Conservation (phyloP, 1,140 invertebrate species). For the Neomicropteryx cornuta region DNA sequence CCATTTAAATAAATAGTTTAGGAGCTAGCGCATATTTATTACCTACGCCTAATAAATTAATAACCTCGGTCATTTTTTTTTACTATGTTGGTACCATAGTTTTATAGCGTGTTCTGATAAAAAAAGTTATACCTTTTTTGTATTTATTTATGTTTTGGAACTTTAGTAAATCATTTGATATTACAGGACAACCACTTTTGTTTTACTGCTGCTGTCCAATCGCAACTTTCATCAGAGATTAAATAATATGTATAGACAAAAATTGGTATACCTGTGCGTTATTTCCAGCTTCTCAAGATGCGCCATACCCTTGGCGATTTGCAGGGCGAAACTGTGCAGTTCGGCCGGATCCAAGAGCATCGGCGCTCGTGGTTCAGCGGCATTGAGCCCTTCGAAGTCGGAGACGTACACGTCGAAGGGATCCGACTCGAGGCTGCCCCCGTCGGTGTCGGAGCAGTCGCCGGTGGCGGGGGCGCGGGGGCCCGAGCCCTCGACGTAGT, state of each 20-base stretch:
- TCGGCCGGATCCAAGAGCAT: slow-evolving; percentile 44
- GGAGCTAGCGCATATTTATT: no score
- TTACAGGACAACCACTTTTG: no score
- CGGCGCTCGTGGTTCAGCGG: slow-evolving; percentile 12
- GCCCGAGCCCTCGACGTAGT: slow-evolving; percentile 32
- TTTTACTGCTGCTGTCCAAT: no score
- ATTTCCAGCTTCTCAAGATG: slow-evolving; percentile 54
- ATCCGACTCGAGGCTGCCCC: slow-evolving; percentile 11
- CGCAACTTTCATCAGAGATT: no score
- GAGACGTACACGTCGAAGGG: slow-evolving; percentile 31
- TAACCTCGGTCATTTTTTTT: no score
- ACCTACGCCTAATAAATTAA: no score
- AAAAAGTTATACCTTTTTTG: slow-evolving; percentile 5
- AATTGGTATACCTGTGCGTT: slow-evolving; percentile 59
- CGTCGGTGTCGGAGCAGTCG: slow-evolving; percentile 15
- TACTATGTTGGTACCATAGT: no score
- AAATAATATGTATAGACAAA: no score
- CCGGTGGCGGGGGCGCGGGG: slow-evolving; percentile 19
- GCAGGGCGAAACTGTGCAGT: slow-evolving; percentile 52
- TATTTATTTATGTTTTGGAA: no score
- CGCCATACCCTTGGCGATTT: slow-evolving; percentile 60
- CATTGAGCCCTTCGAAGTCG: slow-evolving; percentile 14
- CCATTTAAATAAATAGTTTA: no score
- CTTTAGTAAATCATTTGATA: no score
- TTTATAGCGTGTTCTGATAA: background rate